These are phyloP conservation scores for Tolmerus cingulatus DNA, from an alignment of 2,888 invertebrate genomes.

Conservation along the genomic window DNA sequence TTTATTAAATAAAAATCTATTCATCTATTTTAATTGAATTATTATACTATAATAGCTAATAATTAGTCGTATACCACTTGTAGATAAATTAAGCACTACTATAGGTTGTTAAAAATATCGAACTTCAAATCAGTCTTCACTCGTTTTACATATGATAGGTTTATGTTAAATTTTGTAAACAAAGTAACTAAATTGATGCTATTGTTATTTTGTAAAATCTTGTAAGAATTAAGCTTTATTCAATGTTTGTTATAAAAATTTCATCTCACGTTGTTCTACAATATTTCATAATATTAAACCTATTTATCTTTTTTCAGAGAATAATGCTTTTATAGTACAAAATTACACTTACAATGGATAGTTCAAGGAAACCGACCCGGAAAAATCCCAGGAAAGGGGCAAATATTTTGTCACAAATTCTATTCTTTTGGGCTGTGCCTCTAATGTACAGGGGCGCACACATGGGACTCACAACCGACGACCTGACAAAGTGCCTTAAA, in stretches of 20 bases:
- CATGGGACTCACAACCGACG: slow-evolving; percentile 68
- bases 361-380: slow-evolving; percentile 58
- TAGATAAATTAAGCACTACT: background rate
- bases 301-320: background rate
- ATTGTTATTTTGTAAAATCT: too few species aligned
- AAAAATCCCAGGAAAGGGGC: slow-evolving; percentile 60
- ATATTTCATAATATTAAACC: too few species aligned
- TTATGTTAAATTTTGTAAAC: too few species aligned
- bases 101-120: background rate
- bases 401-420: slow-evolving; percentile 59
- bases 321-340: background rate
- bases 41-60: background rate
- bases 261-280: background rate
- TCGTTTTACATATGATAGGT: too few species aligned
- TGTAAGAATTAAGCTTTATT: background rate
- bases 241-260: background rate
- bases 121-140: background rate
- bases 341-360: slow-evolving; percentile 56
- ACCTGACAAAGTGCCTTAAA: slow-evolving; percentile 73
- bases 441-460: slow-evolving; percentile 58
- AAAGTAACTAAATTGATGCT: too few species aligned
- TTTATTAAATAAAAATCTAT: background rate
- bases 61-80: too few species aligned
- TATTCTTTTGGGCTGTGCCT: slow-evolving; percentile 62
- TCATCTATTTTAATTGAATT: background rate